These are phyloP conservation scores for Melangyna quadrimaculata DNA, from an alignment of 2,888 invertebrate species.

Conservation along the genomic window DNA sequence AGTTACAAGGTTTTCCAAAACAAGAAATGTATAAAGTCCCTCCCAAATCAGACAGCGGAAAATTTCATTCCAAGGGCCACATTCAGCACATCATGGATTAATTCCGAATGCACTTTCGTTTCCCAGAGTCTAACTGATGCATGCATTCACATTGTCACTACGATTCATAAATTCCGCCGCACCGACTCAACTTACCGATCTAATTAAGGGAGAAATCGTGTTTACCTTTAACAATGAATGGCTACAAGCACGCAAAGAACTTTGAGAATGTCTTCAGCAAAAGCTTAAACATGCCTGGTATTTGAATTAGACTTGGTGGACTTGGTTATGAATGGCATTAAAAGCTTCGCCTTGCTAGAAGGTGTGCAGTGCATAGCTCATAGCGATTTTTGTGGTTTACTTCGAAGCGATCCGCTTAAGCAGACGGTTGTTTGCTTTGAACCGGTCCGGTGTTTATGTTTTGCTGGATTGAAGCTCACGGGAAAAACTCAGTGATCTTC, in stretches of 20 bases:
- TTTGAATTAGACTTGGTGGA: background rate
- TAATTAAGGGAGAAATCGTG: conserved; percentile 55
- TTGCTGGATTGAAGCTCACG: conserved; percentile 8
- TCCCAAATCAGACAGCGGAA: conserved; percentile 6
- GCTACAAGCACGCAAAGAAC: conserved; percentile 27
- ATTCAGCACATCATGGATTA: background rate
- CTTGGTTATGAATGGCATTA: conserved; percentile 13
- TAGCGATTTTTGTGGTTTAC: conserved; percentile 31
- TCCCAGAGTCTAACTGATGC: conserved; percentile 4
- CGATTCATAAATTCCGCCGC: background rate
- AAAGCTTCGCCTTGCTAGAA: conserved; percentile 43
- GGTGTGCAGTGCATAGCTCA: conserved; percentile 11
- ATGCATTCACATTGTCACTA: background rate
- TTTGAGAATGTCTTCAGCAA: conserved; percentile 26
- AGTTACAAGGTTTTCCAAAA: conserved; percentile 19
- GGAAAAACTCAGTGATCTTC: conserved; percentile 20
- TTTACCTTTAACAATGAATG: background rate
- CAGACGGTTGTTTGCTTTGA: conserved; percentile 65
- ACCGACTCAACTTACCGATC: conserved; percentile 1
- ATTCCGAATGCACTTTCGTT: conserved; percentile 53
- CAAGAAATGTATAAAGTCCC: conserved; percentile 13
- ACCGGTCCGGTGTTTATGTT: conserved; percentile 3
- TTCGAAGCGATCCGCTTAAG: conserved; percentile 45
- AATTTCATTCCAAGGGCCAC: conserved; percentile 18
- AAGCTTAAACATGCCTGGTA: conserved; percentile 26